Conservation (phyloP, 2,113 vertebrate genomes). For the Antigone vipio region DNA sequence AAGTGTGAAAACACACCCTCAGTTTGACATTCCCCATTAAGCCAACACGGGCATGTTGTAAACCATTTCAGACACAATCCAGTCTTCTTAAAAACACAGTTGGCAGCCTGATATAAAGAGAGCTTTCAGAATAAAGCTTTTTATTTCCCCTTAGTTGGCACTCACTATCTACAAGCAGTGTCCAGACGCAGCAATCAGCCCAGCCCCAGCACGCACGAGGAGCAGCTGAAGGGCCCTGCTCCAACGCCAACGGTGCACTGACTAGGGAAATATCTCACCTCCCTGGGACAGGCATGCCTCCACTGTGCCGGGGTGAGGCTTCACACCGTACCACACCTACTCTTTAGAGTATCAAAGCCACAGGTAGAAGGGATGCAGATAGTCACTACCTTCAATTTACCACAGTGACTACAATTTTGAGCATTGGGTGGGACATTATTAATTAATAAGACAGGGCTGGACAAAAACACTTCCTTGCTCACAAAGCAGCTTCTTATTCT, state of each 20-base stretch:
- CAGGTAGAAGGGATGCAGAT: not conserved
- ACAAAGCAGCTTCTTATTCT: not conserved
- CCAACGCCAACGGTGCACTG: rapidly evolving
- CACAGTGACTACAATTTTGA: not conserved
- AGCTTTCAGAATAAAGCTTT: not conserved
- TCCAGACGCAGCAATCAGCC: not conserved
- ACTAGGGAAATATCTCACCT: rapidly evolving
- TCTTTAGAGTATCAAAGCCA: not conserved
- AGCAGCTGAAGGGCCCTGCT: not conserved
- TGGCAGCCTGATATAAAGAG: not conserved
- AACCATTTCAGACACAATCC: not conserved
- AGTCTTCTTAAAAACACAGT: not conserved
- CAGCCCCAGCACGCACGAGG: rapidly evolving
- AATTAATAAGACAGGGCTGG: not conserved
- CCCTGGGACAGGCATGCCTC: not conserved
- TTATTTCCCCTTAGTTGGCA: not conserved
- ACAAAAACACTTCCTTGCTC: not conserved
- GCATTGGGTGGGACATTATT: not conserved
- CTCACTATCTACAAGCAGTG: not conserved
- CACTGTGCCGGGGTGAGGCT: rapidly evolving
- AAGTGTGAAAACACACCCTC: not conserved
- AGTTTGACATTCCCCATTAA: not conserved
- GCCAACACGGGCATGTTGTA: not conserved
- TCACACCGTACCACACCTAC: not conserved
- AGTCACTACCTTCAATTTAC: not conserved